Base-by-base conservation (phyloP, 2,888 invertebrate genomes). In the Encarsia formosa region DNA sequence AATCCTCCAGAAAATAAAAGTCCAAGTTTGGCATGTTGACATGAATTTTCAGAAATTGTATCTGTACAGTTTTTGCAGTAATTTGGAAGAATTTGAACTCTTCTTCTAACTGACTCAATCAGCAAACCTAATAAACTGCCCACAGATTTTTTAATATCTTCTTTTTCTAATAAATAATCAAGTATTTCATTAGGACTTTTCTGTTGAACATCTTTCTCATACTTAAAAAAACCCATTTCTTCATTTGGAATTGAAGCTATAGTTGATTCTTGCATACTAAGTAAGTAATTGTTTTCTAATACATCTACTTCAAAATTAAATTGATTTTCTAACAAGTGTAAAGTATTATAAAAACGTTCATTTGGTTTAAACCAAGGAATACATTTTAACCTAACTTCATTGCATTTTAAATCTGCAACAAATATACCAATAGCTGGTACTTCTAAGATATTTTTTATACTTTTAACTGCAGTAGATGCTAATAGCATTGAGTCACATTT, bases 1-100 rank as follows among this genome's bases (percentile, higher is more conserved):
- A 99, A 79, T 15, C 97, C 97, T 34, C 98, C 99, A 57, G 98
- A 98, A 78, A 97, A 98, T 60, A 96, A 77, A 50, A 99, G 77
- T 37, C 87, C 91, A 26, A 91, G 76, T 67, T 85, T 83, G 5
- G 76, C 60, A 63, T 79, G 79, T 39, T 57, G 54, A 56, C 79
- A 79, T 31, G 18, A 20, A 11, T 41, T 29, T 61, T 59, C 32
- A 5, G 62, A 35, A 37, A 45, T 15, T 23, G 52, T 26, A 56
- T 61, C 62, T 31, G 82, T 67, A 66, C 88, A 88, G 43, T 75
- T 65, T 63, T 77, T 79, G 66, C 88, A 88, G 66, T 74, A 80
- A 40, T 78, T 74, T 38, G 85, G 84, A 54, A 85, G 84, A 59
- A 76, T 80, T 44, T 74, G 66, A 40, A 87, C 74, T 60, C 88